Conservation (phyloP, 64 coral and sea anemone genomes). For the Platygyra sinensis region DNA sequence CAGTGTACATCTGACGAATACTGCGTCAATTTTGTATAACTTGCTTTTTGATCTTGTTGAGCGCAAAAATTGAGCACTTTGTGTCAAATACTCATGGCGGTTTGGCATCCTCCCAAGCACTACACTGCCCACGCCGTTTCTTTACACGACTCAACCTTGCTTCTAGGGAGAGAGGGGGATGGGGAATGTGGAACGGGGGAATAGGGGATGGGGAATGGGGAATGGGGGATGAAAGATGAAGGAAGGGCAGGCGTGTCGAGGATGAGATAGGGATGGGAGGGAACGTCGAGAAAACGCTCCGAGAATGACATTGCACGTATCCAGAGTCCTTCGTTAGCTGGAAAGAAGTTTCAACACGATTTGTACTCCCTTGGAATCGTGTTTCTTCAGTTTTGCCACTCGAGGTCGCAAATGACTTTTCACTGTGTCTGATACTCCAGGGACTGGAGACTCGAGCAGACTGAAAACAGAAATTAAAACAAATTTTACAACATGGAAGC, state of each 20-base stretch:
- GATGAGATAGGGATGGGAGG: background rate
- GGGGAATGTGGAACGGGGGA: background rate
- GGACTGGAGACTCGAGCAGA: slow-evolving; percentile 80
- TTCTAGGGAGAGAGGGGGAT: no score
- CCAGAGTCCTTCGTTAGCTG: no score
- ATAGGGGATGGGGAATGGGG: no score
- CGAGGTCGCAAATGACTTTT: slow-evolving; percentile 56
- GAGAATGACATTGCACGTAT: background rate
- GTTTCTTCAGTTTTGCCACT: slow-evolving; percentile 15
- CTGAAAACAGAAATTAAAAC: slow-evolving; percentile 37
- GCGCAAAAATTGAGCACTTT: no score
- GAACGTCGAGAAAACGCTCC: background rate
- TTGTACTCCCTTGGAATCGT: slow-evolving; percentile 74
- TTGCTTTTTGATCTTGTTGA: no score
- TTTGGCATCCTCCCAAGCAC: no score
- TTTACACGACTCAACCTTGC: no score
- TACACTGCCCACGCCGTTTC: no score
- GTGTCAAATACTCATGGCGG: no score
- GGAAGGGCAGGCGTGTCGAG: no score
- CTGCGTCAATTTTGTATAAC: no score
- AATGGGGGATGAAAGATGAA: background rate
- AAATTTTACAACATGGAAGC: background rate
- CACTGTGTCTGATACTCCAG: slow-evolving; percentile 78
- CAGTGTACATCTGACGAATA: no score
- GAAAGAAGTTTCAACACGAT: slow-evolving; percentile 73